phyloP scores from a whole-genome alignment of 2,113 vertebrate species.

The Odontophorus gujanensis region DNA sequence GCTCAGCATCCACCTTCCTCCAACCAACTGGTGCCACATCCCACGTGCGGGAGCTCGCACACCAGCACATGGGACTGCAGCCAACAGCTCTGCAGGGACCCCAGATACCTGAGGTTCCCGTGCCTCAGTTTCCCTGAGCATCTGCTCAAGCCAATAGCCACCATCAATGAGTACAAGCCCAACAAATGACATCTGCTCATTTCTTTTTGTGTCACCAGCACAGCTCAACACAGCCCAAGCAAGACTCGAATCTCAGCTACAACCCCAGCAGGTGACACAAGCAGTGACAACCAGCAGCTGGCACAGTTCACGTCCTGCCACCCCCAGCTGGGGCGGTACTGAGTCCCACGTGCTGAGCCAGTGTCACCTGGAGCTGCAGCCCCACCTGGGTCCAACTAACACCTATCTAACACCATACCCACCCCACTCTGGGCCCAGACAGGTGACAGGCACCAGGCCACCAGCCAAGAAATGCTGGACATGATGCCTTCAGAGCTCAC shows the following conservation, averaged over 20 bases:
- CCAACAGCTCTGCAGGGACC: not conserved
- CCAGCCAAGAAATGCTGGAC: not conserved
- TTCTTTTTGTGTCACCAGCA: not conserved
- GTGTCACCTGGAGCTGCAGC: not conserved
- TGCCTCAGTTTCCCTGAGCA: not conserved
- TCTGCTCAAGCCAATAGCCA: not conserved
- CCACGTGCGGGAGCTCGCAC: accelerated
- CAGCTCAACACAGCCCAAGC: not conserved
- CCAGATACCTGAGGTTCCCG: accelerated
- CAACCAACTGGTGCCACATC: not conserved
- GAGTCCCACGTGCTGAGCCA: not conserved
- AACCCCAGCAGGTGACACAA: not conserved
- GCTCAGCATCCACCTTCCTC: not conserved
- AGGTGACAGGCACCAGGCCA: not conserved
- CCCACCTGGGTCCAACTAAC: not conserved
- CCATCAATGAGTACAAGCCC: not conserved
- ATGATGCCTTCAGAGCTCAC: not conserved
- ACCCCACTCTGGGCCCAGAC: not conserved
- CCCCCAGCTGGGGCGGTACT: not conserved
- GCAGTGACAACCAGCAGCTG: not conserved
- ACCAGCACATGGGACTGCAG: not conserved
- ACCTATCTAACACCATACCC: not conserved
- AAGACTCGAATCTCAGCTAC: not conserved
- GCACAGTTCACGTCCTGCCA: not conserved
- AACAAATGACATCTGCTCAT: accelerated